Conservation (phyloP, 2,113 vertebrate genomes). For the Apodemus sylvaticus region DNA sequence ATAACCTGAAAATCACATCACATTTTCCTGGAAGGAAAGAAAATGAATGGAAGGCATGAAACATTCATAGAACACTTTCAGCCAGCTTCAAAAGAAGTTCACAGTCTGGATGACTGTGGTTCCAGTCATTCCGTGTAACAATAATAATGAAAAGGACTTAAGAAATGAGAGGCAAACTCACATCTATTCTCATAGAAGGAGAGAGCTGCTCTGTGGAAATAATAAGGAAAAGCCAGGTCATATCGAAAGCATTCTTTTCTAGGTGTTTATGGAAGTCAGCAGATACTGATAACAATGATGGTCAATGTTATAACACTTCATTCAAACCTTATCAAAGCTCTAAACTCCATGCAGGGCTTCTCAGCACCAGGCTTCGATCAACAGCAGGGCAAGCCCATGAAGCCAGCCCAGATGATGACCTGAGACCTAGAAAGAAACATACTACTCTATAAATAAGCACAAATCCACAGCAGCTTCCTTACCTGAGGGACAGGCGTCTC, state of each 20-base stretch:
- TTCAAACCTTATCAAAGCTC: conserved; percentile 23
- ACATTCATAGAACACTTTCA: neutral
- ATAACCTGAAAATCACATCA: conserved; percentile 38
- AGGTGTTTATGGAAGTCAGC: neutral
- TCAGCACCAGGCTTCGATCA: neutral
- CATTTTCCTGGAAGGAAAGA: conserved; percentile 37
- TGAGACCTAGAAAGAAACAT: neutral
- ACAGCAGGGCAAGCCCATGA: neutral
- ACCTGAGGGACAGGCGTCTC: neutral
- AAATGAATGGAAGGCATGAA: conserved; percentile 12
- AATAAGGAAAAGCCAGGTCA: neutral
- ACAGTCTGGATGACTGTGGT: too few relatives aligned
- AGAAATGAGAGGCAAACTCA: conserved; percentile 7
- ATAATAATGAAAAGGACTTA: conserved; percentile 7
- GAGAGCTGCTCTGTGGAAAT: conserved; percentile 17
- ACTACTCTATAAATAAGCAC: neutral
- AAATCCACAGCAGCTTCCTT: conserved; percentile 18
- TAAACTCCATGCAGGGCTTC: neutral
- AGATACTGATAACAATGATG: neutral
- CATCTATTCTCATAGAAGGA: neutral
- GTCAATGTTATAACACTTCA: neutral
- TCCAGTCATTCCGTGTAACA: too few relatives aligned
- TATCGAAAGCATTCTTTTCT: conserved; percentile 37
- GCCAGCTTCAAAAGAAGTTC: conserved; percentile 32
- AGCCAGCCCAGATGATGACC: neutral